Evolutionary conservation across 2,113 vertebrate species (phyloP).

Genomic region (Plotosus lineatus): DNA sequence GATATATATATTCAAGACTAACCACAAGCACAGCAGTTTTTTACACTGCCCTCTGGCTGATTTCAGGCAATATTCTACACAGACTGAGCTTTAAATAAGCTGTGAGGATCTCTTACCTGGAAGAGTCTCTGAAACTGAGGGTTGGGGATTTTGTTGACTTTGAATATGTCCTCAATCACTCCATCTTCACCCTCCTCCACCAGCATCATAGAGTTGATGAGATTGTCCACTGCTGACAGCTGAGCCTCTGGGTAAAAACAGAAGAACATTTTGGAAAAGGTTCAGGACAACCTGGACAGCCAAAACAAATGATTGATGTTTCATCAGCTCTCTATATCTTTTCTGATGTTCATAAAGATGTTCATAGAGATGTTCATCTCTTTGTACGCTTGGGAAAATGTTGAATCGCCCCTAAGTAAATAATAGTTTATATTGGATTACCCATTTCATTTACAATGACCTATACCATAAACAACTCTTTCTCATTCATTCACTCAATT

Average conservation of each 20-base stretch:
- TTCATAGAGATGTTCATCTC: too few relatives aligned
- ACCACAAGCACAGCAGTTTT: conserved; percentile 16
- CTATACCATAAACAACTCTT: background rate
- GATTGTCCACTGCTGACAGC: conserved; percentile 81
- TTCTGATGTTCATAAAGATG: background rate
- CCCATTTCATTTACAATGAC: background rate
- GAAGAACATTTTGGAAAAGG: background rate
- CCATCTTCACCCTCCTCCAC: conserved; percentile 74
- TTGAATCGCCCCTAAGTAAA: too few relatives aligned
- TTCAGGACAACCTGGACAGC: conserved; percentile 6
- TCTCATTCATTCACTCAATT: too few relatives aligned
- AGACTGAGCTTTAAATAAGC: background rate
- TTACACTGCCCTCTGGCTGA: background rate
- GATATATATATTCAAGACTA: background rate
- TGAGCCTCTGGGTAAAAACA: conserved; percentile 75
- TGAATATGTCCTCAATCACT: conserved; percentile 80
- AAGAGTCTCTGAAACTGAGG: conserved; percentile 92
- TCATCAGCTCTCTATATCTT: background rate
- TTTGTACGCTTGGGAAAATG: too few relatives aligned
- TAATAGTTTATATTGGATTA: background rate
- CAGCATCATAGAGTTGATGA: conserved; percentile 95
- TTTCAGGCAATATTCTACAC: conserved; percentile 2
- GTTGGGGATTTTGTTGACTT: conserved; percentile 86
- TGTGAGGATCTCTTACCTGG: conserved; percentile 75
- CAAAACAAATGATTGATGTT: background rate